phyloP scores from a whole-genome alignment of 2,113 vertebrate species.

The Piprites chloris region DNA sequence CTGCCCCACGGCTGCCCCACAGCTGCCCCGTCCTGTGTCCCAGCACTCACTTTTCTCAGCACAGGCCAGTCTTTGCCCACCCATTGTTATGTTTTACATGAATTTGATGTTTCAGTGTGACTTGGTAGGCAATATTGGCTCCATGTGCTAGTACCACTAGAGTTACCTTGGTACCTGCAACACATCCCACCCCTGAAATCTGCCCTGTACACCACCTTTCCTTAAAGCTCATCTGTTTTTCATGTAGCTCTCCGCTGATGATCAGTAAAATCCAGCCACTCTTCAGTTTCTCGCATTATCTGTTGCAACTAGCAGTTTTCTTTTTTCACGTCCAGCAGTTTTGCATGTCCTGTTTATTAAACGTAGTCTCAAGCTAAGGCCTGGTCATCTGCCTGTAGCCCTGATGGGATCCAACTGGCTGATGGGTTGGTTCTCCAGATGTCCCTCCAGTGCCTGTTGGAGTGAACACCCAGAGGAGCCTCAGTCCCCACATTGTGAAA shows the following conservation, averaged over 20 bases:
- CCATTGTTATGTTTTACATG: background rate
- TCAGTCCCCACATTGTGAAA: background rate
- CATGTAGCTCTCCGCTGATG: background rate
- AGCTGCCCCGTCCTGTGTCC: background rate
- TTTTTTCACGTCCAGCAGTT: background rate
- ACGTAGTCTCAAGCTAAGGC: background rate
- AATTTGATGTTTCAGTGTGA: background rate
- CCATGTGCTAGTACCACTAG: rapidly evolving
- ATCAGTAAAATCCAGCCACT: background rate
- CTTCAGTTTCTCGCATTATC: background rate
- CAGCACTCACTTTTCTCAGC: background rate
- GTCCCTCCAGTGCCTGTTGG: rapidly evolving
- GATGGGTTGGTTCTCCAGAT: rapidly evolving
- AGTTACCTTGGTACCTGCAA: background rate
- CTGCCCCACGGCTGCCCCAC: background rate
- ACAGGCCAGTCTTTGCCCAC: background rate
- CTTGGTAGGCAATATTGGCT: rapidly evolving
- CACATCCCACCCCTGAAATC: background rate
- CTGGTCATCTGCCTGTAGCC: background rate
- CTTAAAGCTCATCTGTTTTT: background rate
- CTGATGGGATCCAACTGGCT: background rate
- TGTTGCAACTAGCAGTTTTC: background rate
- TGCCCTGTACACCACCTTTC: background rate
- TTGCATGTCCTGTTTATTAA: background rate
- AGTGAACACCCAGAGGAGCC: background rate